Percentiles rank a stretch among this genome's conserved stretches.
These are phyloP conservation scores for Drosophila kohkoa DNA, from an alignment of 1,140 invertebrate species.

Conservation along the genomic window DNA sequence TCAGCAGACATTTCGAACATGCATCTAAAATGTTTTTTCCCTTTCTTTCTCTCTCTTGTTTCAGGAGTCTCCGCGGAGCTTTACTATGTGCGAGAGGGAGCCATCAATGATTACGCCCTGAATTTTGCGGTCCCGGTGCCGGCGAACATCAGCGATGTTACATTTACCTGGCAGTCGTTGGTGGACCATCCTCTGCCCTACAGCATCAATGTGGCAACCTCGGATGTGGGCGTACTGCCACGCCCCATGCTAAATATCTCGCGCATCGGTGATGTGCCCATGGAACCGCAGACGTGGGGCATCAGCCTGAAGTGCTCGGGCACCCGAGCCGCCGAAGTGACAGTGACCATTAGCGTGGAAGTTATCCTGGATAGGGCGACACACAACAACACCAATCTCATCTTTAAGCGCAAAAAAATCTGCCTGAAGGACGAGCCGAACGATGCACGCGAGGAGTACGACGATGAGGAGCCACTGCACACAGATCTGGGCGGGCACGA, in stretches of 20 bases:
- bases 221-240: constrained; percentile 90
- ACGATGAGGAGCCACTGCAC: constrained; percentile 69
- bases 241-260: constrained; percentile 93
- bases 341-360: constrained; percentile 93
- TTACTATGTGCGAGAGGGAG: constrained; percentile 94
- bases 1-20: constrained; percentile 32
- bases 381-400: constrained; percentile 90
- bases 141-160: constrained; percentile 91
- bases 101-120: constrained; percentile 93
- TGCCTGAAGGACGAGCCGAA: constrained; percentile 86
- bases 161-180: constrained; percentile 95
- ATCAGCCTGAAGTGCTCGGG: constrained; percentile 93
- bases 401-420: constrained; percentile 93
- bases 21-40: constrained; percentile 34
- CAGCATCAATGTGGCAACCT: constrained; percentile 91
- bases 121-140: constrained; percentile 94
- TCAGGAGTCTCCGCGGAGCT: constrained; percentile 94
- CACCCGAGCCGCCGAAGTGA: constrained; percentile 91
- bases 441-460: constrained; percentile 73
- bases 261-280: constrained; percentile 91
- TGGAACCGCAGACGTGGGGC: constrained; percentile 91
- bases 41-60: constrained; percentile 33
- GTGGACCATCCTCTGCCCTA: constrained; percentile 91
- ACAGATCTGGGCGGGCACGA: constrained; percentile 58
- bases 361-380: constrained; percentile 89